Conservation (phyloP, 2,113 vertebrate species). For the Ovis aries region DNA sequence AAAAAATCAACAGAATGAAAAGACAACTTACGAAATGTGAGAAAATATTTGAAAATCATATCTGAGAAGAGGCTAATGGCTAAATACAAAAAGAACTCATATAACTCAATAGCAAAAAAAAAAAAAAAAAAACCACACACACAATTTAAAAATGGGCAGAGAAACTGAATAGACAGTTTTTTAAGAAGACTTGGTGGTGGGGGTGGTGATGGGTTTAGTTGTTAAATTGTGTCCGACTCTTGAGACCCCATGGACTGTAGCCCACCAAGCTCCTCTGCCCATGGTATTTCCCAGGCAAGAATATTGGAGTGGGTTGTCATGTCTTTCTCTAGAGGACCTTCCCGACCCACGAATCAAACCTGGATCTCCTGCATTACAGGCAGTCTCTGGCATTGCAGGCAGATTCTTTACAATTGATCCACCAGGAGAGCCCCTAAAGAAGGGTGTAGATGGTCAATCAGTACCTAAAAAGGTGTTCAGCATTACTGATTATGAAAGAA, state of each 20-base stretch:
- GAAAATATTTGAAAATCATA: neutral
- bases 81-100: neutral
- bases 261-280: neutral
- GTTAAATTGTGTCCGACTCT: neutral
- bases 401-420: neutral
- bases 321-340: neutral
- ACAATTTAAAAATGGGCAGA: neutral
- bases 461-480: neutral
- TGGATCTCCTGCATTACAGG: neutral
- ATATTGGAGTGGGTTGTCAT: neutral
- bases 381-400: neutral
- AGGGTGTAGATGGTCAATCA: neutral
- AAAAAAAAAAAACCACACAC: too few species aligned
- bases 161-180: neutral
- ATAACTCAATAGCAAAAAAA: neutral
- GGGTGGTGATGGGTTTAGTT: neutral
- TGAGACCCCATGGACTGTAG: neutral
- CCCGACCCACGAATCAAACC: rapidly evolving
- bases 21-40: neutral
- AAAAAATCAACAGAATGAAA: neutral
- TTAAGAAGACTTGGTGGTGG: neutral
- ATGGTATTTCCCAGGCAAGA: neutral
- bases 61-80: neutral
- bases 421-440: neutral
- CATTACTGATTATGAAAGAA: neutral